Conservation (phyloP, 2,888 invertebrate species). For the Linyphia triangularis region DNA sequence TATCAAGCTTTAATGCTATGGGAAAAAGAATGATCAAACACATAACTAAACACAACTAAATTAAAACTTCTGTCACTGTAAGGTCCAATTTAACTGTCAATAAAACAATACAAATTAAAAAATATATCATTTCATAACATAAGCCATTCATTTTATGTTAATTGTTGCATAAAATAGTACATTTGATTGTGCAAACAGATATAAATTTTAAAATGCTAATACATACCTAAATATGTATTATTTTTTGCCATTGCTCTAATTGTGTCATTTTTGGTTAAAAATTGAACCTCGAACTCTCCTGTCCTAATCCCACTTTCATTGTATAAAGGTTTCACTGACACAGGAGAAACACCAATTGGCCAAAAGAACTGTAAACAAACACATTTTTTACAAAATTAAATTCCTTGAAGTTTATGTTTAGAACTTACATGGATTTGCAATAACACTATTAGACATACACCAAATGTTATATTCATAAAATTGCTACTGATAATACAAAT, state of each 20-base stretch:
- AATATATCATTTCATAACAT: too few species aligned
- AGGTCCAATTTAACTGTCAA: background rate
- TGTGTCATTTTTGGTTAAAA: constrained; percentile 41
- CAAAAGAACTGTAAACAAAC: constrained; percentile 69
- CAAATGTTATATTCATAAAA: background rate
- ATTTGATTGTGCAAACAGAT: background rate
- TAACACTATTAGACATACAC: background rate
- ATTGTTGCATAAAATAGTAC: background rate
- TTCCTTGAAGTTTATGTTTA: background rate
- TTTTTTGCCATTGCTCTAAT: constrained; percentile 57
- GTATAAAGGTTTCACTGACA: constrained; percentile 51
- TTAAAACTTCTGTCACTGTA: background rate
- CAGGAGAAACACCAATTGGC: constrained; percentile 36
- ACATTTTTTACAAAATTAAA: too few species aligned
- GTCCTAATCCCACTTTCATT: constrained; percentile 65
- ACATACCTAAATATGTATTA: constrained; percentile 57
- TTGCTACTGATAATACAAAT: too few species aligned
- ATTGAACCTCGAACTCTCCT: constrained; percentile 66
- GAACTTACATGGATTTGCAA: background rate
- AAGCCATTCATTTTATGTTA: too few species aligned
- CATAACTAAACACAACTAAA: too few species aligned
- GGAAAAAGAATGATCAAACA: too few species aligned
- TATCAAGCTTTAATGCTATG: too few species aligned
- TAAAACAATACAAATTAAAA: background rate
- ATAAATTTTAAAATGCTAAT: background rate